Evolutionary conservation across 92 coral and sea anemone genomes (phyloP).

Genomic region (Diadumene lineata): DNA sequence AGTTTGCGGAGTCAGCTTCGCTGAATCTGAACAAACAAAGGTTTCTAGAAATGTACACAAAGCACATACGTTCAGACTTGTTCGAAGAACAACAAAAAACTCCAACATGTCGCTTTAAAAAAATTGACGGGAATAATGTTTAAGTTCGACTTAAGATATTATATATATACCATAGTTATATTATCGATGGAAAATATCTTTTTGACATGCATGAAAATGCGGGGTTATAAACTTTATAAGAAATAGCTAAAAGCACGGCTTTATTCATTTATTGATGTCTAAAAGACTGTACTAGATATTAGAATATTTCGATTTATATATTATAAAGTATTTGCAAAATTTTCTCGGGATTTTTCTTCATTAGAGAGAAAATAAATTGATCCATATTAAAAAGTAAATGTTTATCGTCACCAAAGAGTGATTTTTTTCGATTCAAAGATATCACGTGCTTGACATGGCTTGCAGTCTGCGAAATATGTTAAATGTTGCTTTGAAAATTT

Average conservation of each 20-base stretch:
- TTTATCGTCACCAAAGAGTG: no score
- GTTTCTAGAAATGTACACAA: background rate
- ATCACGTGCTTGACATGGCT: background rate
- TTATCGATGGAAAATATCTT: background rate
- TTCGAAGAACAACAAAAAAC: constrained; percentile 12
- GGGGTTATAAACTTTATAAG: background rate
- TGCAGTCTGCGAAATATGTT: no score
- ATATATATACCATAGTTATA: background rate
- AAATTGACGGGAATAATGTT: background rate
- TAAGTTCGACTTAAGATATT: background rate
- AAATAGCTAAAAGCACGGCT: constrained; percentile 4
- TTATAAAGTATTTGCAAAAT: background rate
- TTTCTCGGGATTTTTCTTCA: background rate
- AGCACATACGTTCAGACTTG: constrained; percentile 12
- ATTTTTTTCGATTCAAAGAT: no score
- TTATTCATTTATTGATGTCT: no score
- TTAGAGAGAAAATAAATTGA: background rate
- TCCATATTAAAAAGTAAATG: no score
- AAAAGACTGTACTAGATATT: no score
- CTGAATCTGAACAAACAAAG: constrained; percentile 18
- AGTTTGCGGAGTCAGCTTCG: constrained; percentile 1
- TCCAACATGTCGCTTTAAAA: background rate
- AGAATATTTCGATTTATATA: background rate
- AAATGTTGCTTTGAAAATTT: no score
- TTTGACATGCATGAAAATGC: background rate